Evolutionary conservation across 2,113 vertebrate genomes (phyloP).

Genomic region (Tragelaphus strepsiceros): DNA sequence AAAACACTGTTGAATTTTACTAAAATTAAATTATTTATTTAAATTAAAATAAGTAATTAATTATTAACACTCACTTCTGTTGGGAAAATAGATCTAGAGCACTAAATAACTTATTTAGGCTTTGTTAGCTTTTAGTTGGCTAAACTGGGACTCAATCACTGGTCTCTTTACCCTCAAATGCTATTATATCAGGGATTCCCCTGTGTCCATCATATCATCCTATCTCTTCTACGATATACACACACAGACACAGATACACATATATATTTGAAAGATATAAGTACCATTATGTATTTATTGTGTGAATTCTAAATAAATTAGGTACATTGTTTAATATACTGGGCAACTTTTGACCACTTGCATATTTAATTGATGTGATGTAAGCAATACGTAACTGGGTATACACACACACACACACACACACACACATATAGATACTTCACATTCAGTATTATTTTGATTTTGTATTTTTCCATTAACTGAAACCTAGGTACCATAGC

Average conservation of each 20-base stretch:
- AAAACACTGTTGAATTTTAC: neutral
- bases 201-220: neutral
- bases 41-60: neutral
- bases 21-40: neutral
- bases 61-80: neutral
- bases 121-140: neutral
- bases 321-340: neutral
- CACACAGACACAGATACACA: neutral
- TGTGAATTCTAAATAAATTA: neutral
- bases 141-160: neutral
- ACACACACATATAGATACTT: neutral
- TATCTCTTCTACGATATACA: neutral
- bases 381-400: neutral
- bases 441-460: conserved; percentile 29
- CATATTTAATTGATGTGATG: neutral
- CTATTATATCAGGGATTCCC: neutral
- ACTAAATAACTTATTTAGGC: neutral
- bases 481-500: conserved; percentile 49
- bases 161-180: neutral
- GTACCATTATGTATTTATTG: neutral
- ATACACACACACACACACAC: neutral
- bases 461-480: conserved; percentile 44
- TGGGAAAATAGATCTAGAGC: neutral
- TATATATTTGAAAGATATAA: neutral
- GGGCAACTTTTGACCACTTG: neutral